Percentiles rank a stretch among this genome's conserved stretches.
Conservation (phyloP, 2,113 vertebrate genomes). For the Megaceryle torquata region DNA sequence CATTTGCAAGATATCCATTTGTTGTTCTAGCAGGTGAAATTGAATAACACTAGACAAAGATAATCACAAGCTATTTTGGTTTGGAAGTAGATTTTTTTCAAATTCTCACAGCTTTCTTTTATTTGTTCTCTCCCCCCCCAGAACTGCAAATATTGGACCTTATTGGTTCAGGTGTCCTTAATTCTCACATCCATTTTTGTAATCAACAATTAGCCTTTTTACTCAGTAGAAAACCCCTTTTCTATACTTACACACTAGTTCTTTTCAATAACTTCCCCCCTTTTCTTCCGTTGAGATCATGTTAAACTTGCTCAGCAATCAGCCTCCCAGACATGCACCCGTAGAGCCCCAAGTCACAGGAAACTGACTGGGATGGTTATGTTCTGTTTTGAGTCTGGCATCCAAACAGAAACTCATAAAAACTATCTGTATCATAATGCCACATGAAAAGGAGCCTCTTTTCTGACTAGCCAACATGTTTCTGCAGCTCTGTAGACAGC, state of each 20-base stretch:
- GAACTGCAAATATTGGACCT: not conserved
- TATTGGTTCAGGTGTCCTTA: constrained; percentile 1
- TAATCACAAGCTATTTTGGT: not conserved
- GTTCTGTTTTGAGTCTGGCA: not conserved
- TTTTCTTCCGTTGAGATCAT: not conserved
- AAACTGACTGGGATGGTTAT: not conserved
- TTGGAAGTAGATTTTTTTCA: not conserved
- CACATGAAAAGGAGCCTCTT: constrained; percentile 47
- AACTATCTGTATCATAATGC: not conserved
- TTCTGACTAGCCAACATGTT: constrained; percentile 4
- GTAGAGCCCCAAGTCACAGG: not conserved
- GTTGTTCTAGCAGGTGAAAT: not conserved
- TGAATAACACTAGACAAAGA: not conserved
- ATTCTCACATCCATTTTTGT: not conserved
- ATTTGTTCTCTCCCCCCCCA: not conserved
- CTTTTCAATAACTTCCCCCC: not conserved
- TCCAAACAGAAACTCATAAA: not conserved
- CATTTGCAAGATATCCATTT: not conserved
- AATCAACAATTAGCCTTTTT: not conserved
- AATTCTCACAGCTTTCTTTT: not conserved
- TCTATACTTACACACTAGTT: not conserved
- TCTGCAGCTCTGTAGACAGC: constrained; percentile 32
- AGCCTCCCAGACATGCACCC: not conserved
- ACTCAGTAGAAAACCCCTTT: not conserved
- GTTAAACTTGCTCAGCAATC: constrained; percentile 3